A percentile compares a stretch with the other conserved stretches of the same genome.
phyloP scores from a whole-genome alignment of 2,888 invertebrate species.

The Physocephala rufipes region DNA sequence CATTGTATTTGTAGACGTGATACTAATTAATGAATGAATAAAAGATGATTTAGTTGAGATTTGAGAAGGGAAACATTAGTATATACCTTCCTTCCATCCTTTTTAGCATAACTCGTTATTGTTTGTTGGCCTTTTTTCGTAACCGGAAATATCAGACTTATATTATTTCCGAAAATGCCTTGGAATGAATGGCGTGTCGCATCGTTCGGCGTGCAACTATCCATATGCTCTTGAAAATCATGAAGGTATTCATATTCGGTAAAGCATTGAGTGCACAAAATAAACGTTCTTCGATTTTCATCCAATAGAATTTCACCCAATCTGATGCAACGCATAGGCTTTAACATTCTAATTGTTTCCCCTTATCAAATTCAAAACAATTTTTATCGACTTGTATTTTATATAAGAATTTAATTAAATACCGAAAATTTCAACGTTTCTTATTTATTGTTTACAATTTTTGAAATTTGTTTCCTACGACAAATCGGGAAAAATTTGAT shows the following conservation, averaged over 20 bases:
- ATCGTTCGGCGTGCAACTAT: conserved; percentile 42
- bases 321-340: conserved; percentile 48
- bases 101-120: conserved; percentile 19
- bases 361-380: not conserved
- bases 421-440: too few species aligned
- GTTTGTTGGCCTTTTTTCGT: conserved; percentile 32
- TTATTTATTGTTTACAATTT: too few species aligned
- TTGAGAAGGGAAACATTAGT: conserved; percentile 16
- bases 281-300: conserved; percentile 50
- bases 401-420: too few species aligned
- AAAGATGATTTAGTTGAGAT: not conserved
- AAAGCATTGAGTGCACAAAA: conserved; percentile 54
- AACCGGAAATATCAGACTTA: conserved; percentile 11
- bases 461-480: too few species aligned
- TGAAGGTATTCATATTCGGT: conserved; percentile 48
- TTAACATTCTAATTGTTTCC: conserved; percentile 40
- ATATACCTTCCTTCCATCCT: conserved; percentile 34
- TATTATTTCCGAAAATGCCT: conserved; percentile 16
- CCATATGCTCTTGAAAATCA: conserved; percentile 51
- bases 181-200: conserved; percentile 1
- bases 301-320: conserved; percentile 55
- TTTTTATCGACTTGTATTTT: not conserved
- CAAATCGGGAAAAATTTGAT: too few species aligned
- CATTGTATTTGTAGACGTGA: conserved; percentile 52
- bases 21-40: conserved; percentile 43